Evolutionary conservation across 2,113 vertebrate species (phyloP), one percentile per base, ranked within the genome.

Genomic region (Oplegnathus fasciatus): DNA sequence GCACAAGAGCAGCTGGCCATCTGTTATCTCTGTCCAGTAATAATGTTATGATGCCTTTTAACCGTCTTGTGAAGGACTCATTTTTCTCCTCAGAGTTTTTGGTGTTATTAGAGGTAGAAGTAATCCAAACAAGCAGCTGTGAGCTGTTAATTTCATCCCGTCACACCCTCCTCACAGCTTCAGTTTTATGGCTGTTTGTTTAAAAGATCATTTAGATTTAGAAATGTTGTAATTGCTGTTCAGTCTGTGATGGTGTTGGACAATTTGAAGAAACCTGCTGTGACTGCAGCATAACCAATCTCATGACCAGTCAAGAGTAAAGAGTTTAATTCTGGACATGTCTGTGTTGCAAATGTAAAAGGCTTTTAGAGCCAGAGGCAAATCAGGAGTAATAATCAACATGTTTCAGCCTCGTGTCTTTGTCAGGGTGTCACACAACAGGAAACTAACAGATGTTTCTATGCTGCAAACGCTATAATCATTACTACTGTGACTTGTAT

Each of bases 21-120:
- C 68, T 82, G 74, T 71, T 55, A 80, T 58, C 65, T 76, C 34
- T 22, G 40, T 54, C 26, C 73, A 10, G 40, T 58, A 24, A 86
- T 52, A 66, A 52, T 14, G n/a, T 52, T 24, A 40, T 24, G 11
- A 2, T 13, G 8, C 62, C 42, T 76, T 24, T 40, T 46, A 44
- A 76, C 55, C 55, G 76, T 9, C n/a, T 18, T 40, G 4, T 62
- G 54, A 77, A 83, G 20, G 55, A 44, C 24, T 50, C 9, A 7
- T 69, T 48, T 64, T 50, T 37, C n/a, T 37, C n/a, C 42, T 6
- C 7, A 24, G 1, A 55, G 24, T 17, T 62, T 40, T 42, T n/a
- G 13, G 28, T 62, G 14, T 37, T 42, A 32, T 72, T 3, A 26
- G 9, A 11, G 3, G 64, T 24, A 40, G 40, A 68, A 37, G 14